Conservation (phyloP, 2,113 vertebrate species). For the Synodontis membranacea region DNA sequence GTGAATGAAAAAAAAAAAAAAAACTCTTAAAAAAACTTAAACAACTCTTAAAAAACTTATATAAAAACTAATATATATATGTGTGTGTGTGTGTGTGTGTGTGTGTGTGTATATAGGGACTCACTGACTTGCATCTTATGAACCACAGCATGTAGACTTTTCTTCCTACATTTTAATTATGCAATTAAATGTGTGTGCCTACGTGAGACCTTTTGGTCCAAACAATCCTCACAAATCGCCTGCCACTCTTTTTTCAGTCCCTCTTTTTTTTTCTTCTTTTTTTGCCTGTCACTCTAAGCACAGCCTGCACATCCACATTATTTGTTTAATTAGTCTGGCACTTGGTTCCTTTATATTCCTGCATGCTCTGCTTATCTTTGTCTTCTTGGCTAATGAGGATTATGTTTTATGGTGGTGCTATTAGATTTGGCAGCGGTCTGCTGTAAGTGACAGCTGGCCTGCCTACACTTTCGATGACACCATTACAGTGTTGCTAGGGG, state of each 20-base stretch:
- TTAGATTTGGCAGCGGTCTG: slow-evolving; percentile 30
- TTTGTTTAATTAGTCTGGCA: slow-evolving; percentile 32
- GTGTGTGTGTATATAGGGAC: too few relatives aligned
- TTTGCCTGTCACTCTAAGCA: slow-evolving; percentile 6
- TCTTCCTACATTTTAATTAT: not conserved
- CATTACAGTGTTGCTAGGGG: slow-evolving; percentile 2
- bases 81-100: too few relatives aligned
- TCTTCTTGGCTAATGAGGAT: slow-evolving; percentile 44
- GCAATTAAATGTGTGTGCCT: not conserved
- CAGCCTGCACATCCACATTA: slow-evolving; percentile 10
- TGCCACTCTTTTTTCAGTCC: not conserved
- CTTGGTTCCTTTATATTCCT: slow-evolving; percentile 28
- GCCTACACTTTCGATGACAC: slow-evolving; percentile 40
- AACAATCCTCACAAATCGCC: not conserved
- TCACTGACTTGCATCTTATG: not conserved
- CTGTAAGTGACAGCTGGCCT: slow-evolving; percentile 38
- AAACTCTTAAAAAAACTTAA: too few relatives aligned
- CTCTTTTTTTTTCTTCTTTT: slow-evolving; percentile 6
- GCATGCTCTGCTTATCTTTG: slow-evolving; percentile 36
- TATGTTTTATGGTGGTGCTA: slow-evolving; percentile 37
- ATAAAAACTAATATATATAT: too few relatives aligned
- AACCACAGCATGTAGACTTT: not conserved
- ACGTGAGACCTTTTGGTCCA: not conserved
- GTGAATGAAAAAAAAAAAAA: too few relatives aligned
- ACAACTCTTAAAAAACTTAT: too few relatives aligned